Base-by-base conservation (phyloP, 2,797 vertebrate species). In the Danio tinwini region DNA sequence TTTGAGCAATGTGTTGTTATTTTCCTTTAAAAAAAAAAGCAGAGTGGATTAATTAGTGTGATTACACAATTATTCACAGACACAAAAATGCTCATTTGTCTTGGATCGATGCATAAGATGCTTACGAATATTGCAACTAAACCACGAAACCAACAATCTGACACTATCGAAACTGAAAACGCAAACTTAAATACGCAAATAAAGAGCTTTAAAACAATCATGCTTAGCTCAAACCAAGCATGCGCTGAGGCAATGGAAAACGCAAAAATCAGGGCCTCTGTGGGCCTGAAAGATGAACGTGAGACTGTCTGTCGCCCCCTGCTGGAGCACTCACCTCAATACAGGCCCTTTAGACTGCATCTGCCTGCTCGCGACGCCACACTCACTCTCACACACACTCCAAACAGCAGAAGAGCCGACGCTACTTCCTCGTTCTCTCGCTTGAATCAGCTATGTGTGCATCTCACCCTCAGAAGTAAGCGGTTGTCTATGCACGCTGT, bases 391-490 rank as follows among this genome's bases (percentile, higher is more conserved):
- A 53, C 72, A 47, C 62, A 77, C 65, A 58, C 42, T n/a, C 63
- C 58, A 56, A 77, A 77, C 63, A 68, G 49, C 37, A 42, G 70
- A 55, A 17, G 16, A 47, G 45, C 45, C 5, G 71, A 59, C 10
- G 73, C 59, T 65, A 62, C 29, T 49, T 52, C 39, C 14, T 62
- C 37, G 44, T 21, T 6, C 64, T 67, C 37, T 52, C 10, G 49
- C 14, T 52, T 52, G 14, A 52, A 52, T 47, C 45, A 47, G 12
- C 49, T 52, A 29, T 70, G 29, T 49, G 19, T 39, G 85, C 63
- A 73, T 81, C 84, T 82, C 52, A 68, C 72, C 45, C 55, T 81
- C 40, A 6, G 19, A 62, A 68, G 53, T 68, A 76, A 69, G 71
- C 62, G 37, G 49, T 16, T 65, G 21, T 76, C 61, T 55, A 81